These are phyloP conservation scores for Lepisosteus oculatus DNA, from an alignment of 2,113 vertebrate species.

Conservation along the genomic window DNA sequence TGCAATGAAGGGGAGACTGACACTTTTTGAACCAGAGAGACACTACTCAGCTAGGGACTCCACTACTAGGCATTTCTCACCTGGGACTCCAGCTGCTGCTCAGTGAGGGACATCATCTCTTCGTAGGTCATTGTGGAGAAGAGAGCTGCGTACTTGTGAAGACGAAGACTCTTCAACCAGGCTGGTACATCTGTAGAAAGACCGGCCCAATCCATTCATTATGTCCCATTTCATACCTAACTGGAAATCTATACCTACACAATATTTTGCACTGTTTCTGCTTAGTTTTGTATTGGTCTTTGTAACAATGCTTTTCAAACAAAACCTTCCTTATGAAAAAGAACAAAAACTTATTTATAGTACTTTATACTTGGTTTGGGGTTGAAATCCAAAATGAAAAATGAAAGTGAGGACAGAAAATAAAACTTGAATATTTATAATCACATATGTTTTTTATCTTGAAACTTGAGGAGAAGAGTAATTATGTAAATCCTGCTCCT, in stretches of 20 bases:
- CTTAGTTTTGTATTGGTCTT: conserved; percentile 3
- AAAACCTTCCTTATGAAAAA: too few species aligned
- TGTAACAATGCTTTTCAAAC: neutral
- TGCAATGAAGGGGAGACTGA: neutral
- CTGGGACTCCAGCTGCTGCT: conserved; percentile 92
- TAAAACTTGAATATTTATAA: too few species aligned
- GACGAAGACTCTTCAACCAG: conserved; percentile 95
- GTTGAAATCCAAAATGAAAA: too few species aligned
- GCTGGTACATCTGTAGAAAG: conserved; percentile 83
- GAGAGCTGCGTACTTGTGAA: conserved; percentile 93
- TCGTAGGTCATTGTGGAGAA: conserved; percentile 97
- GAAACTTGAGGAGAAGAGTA: too few species aligned
- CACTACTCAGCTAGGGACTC: neutral
- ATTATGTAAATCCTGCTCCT: too few species aligned
- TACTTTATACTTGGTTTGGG: too few species aligned
- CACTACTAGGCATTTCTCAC: conserved; percentile 46
- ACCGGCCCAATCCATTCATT: neutral
- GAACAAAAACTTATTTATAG: too few species aligned
- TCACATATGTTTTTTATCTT: too few species aligned
- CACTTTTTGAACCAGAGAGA: neutral
- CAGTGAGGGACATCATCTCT: conserved; percentile 95
- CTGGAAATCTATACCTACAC: neutral
- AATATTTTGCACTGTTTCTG: neutral
- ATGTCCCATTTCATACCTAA: too few species aligned
- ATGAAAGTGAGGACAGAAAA: too few species aligned